Base-by-base conservation (phyloP, 1,140 invertebrate species). In the Drosophila neocordata region DNA sequence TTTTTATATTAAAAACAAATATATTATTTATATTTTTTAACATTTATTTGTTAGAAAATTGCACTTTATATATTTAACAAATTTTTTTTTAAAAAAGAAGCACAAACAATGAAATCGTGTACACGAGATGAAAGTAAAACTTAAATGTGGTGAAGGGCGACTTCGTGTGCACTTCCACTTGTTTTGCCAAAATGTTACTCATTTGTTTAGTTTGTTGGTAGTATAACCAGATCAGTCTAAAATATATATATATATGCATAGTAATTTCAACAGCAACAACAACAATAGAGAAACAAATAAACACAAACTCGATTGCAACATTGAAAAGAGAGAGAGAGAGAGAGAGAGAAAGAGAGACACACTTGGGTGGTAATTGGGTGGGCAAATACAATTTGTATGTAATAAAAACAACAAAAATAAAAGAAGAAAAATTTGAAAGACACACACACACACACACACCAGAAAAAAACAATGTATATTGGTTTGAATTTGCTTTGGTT, bases 321-420 rank as follows among this genome's bases (percentile, higher is more conserved):
- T 44, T 44, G 6, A 1, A 31, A 1, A 31, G 4, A 31, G 4
- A 31, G 2, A 24, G n/a, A n/a, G n/a, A n/a, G n/a, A n/a, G n/a
- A n/a, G n/a, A n/a, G n/a, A n/a, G n/a, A 24, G 1, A 24, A 1
- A 31, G 4, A 31, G 4, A 31, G 4, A 31, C 18, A 59, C 37
- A 35, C 37, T 35, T 72, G 78, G 78, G 69, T 73, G 73, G 82
- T 69, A 87, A 84, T 73, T 84, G 78, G 20, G 65, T 60, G 57
- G 58, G 59, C 53, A 77, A 87, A 81, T 82, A 84, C 37, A 76
- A 38, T 48, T 15, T 65, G 22, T 31, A 48, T 44, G 41, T 44
- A 44, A 31, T 31, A 31, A 31, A 31, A 31, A 31, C 12, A 20
- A 48, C 15, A 12, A 4, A 11, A 20, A 48, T 2, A 48, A 48